Evolutionary conservation across 92 coral and sea anemone genomes (phyloP).

Genomic region (Palythoa heliodiscus): DNA sequence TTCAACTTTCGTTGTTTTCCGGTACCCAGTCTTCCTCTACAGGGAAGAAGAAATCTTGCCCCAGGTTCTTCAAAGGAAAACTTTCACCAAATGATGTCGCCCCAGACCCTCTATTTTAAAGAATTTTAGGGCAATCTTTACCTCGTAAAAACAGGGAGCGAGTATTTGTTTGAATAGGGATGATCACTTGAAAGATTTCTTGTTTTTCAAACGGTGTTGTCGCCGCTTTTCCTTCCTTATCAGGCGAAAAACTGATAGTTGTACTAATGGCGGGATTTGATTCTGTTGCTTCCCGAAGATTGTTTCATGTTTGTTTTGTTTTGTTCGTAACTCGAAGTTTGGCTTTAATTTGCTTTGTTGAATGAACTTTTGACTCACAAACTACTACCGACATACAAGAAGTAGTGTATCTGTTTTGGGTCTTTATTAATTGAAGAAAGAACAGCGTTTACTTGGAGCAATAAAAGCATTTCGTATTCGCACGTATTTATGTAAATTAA

Average conservation of each 20-base stretch:
- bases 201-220: neutral
- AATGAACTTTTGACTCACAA: neutral
- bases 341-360: no score
- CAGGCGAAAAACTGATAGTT: neutral
- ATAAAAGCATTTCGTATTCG: conserved; percentile 12
- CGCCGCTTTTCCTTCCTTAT: neutral
- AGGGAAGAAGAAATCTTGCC: conserved; percentile 73
- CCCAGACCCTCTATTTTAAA: conserved; percentile 87
- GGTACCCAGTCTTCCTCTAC: conserved; percentile 92
- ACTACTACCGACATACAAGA: neutral
- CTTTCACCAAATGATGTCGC: conserved; percentile 73
- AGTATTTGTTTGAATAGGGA: neutral
- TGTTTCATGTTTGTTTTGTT: conserved; percentile 22
- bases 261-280: conserved; percentile 40
- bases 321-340: conserved; percentile 18
- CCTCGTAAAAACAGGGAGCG: conserved; percentile 37
- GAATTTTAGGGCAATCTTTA: conserved; percentile 37
- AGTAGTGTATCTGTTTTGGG: neutral
- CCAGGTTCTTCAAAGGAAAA: conserved; percentile 89
- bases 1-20: conserved; percentile 70
- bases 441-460: neutral
- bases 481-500: conserved; percentile 47
- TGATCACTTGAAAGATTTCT: neutral
- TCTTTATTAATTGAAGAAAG: neutral
- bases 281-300: conserved; percentile 17